Base-by-base conservation (phyloP, 1,140 invertebrate genomes). In the Steinernema feltiae region DNA sequence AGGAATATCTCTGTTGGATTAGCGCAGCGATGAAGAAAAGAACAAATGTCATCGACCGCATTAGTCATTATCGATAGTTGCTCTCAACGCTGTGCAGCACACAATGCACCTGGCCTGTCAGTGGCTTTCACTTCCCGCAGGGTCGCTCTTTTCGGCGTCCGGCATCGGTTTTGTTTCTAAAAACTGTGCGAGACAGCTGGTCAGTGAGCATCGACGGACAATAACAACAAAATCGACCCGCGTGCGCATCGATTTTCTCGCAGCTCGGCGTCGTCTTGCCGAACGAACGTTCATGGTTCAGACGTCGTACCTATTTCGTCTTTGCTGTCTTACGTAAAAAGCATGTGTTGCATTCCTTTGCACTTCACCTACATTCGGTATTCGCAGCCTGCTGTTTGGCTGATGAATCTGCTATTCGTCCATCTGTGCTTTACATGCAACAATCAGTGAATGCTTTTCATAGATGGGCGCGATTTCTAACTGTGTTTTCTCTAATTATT, bases 281-380 rank as follows among this genome's bases (percentile, higher is more conserved):
- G 53, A 63, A 63, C 53, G 24, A 63, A 63, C 53, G 53, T 63
- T 63, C 53, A 63, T 63, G 53, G 53, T 63, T 63, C 53, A 27
- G 53, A 63, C 53, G 53, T 27, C 53, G 53, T 63, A 63, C 53
- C 53, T 63, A 63, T 63, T 12, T 21, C 53, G 53, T 21, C 53
- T 21, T n/a, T 7, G 7, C 15, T 7, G 15, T 63, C 53, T 63
- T 7, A 15, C 53, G 15, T 3, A 41, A 7, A 41, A 18, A 41
- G 7, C 35, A 7, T 41, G 7, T 7, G 7, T 18, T 41, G 7
- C 35, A n/a, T n/a, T n/a, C n/a, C n/a, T n/a, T n/a, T n/a, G n/a
- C n/a, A n/a, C n/a, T n/a, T n/a, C n/a, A n/a, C n/a, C n/a, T n/a
- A n/a, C n/a, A n/a, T n/a, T n/a, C n/a, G n/a, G n/a, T n/a, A n/a